Conservation (phyloP, 1,140 invertebrate species). For the Sitobion miscanthi region DNA sequence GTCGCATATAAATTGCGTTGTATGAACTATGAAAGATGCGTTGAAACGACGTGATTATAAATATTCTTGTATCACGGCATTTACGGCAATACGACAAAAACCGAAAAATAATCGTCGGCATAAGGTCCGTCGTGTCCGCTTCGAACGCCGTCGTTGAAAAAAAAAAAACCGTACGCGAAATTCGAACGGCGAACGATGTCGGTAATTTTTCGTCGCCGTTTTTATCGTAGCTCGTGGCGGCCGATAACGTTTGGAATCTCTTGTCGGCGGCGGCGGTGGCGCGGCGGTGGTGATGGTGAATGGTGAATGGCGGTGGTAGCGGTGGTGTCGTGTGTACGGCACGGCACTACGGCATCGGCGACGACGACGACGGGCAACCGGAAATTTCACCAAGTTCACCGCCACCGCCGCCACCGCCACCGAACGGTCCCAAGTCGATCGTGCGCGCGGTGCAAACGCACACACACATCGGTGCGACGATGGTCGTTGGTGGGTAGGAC, state of each 20-base stretch:
- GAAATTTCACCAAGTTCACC: slow-evolving; percentile 56
- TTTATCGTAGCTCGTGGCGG: slow-evolving; percentile 5
- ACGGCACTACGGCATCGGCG: neutral
- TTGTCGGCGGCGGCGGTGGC: neutral
- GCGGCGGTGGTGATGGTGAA: neutral
- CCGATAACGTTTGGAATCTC: slow-evolving; percentile 49
- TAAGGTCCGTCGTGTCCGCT: too few relatives aligned
- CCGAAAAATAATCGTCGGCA: too few relatives aligned
- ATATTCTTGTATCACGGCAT: too few relatives aligned
- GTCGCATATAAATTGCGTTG: too few relatives aligned
- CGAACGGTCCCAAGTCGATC: slow-evolving; percentile 54
- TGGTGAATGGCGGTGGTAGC: neutral
- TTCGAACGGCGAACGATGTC: neutral
- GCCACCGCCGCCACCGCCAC: slow-evolving; percentile 39
- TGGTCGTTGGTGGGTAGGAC: neutral
- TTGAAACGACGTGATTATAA: too few relatives aligned
- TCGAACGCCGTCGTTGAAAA: neutral
- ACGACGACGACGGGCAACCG: slow-evolving; percentile 39
- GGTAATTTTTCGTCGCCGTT: slow-evolving; percentile 16
- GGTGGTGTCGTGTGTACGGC: neutral
- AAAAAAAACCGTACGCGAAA: neutral
- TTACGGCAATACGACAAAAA: too few relatives aligned
- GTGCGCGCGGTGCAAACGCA: slow-evolving; percentile 11
- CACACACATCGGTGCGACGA: neutral
- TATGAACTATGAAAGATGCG: too few relatives aligned